Conservation (phyloP, 2,888 invertebrate species). For the Ceraclea dissimilis region DNA sequence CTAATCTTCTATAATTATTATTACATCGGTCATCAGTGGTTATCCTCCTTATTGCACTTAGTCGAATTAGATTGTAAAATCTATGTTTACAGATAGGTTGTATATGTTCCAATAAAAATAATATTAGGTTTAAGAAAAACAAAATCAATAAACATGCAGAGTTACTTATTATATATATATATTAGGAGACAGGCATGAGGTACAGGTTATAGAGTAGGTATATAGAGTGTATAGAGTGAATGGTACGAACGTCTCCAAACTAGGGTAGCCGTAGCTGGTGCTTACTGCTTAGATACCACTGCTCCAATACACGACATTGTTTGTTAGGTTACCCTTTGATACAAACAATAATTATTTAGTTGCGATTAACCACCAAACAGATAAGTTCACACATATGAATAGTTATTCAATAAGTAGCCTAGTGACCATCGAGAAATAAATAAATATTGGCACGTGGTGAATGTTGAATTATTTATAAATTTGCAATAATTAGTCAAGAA, state of each 20-base stretch:
- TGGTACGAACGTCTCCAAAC: not conserved
- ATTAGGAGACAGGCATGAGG: too few species aligned
- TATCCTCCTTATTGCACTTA: too few species aligned
- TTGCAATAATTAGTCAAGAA: too few species aligned
- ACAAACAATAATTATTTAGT: slow-evolving; percentile 8
- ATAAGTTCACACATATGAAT: slow-evolving; percentile 6
- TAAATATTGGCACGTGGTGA: slow-evolving; percentile 10
- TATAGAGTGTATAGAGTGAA: not conserved
- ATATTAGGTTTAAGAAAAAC: too few species aligned
- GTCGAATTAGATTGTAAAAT: too few species aligned
- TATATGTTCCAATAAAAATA: too few species aligned
- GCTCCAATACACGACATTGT: not conserved
- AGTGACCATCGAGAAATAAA: slow-evolving; percentile 16
- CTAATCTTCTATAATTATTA: too few species aligned
- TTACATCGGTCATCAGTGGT: too few species aligned
- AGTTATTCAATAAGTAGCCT: slow-evolving; percentile 9
- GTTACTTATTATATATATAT: too few species aligned
- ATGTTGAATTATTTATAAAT: slow-evolving; percentile 11
- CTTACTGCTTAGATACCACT: not conserved
- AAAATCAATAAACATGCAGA: too few species aligned
- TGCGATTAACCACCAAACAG: slow-evolving; percentile 10
- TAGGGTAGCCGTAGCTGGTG: not conserved
- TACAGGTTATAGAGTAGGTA: too few species aligned
- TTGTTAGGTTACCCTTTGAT: not conserved
- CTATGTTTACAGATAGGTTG: too few species aligned